Conservation (phyloP, 2,113 vertebrate species). For the Albula glossodonta region DNA sequence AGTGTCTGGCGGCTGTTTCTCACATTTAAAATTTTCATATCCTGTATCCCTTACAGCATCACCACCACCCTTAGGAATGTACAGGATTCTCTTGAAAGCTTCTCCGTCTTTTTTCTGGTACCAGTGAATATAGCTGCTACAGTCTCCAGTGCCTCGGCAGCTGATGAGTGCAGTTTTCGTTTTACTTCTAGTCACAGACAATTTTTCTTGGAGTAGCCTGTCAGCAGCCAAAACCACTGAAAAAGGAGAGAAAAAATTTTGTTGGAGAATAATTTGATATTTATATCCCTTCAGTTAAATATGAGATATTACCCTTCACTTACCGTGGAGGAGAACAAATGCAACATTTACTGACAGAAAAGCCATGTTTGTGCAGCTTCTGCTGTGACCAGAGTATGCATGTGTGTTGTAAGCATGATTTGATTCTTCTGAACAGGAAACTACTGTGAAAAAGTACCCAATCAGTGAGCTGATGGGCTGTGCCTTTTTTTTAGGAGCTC, state of each 20-base stretch:
- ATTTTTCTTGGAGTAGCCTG: slow-evolving; percentile 18
- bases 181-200: neutral
- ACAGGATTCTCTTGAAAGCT: slow-evolving; percentile 29
- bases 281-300: neutral
- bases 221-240: neutral
- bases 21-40: no score
- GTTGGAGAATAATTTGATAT: neutral
- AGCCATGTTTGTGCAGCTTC: neutral
- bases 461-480: neutral
- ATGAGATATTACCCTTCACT: neutral
- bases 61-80: neutral
- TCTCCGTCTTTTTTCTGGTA: slow-evolving; percentile 38
- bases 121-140: slow-evolving; percentile 30
- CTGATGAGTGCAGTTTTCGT: neutral
- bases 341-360: neutral
- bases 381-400: neutral
- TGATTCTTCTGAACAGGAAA: neutral
- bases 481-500: no score
- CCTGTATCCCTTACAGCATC: neutral
- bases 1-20: no score
- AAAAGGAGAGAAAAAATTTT: no score
- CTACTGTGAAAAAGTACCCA: neutral
- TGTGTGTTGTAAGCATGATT: neutral
- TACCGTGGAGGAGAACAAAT: neutral
- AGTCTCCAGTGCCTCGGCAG: neutral